Base-by-base conservation (phyloP, 2,113 vertebrate species). In the Hippocampus comes region DNA sequence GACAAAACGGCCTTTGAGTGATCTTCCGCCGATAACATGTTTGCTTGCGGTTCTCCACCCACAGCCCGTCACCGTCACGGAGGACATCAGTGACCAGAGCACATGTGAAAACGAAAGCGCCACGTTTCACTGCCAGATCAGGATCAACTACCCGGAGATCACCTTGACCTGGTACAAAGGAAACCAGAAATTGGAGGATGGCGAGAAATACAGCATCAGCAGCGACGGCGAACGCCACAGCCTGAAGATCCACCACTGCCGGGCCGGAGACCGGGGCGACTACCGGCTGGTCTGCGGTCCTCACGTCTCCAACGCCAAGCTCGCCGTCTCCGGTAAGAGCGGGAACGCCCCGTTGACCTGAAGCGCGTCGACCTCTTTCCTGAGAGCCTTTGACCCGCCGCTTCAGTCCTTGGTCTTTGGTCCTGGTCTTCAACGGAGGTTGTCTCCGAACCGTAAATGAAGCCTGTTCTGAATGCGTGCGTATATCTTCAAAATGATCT, bases 141-240 rank as follows among this genome's bases (percentile, higher is more conserved):
- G 91, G 86, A 98, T 99, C 86, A 98, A 99, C 87, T 99, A 98
- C 86, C 96, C 96, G 18, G 97, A 99, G 93, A 98, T 99, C 86
- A 91, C 92, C 5, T 93, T 99, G 43, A 95, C 94, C 43, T 99
- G 97, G 97, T 99, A 99, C 92, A 98, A 96, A 84, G 96, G 95
- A 69, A 98, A 96, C 1, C 93, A 95, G 88, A 98, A 97, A 88
- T 90, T 99, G 86, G 93, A 96, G 23, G 91, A 87, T 59, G 91
- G 82, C 79, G 86, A 94, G 71, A 96, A 98, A 84, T 98, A 97
- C 56, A 91, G 95, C 70, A 97, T 98, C 87, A 90, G 84, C 81
- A 88, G 94, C 2, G 87, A 92, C 30, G 97, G 94, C 27, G 93
- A 98, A 76, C 88, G 46, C 20, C 95, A 99, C 76, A 91, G 72